Evolutionary conservation across 92 coral and sea anemone species (phyloP).

Genomic region (Epizoanthus rinbou): DNA sequence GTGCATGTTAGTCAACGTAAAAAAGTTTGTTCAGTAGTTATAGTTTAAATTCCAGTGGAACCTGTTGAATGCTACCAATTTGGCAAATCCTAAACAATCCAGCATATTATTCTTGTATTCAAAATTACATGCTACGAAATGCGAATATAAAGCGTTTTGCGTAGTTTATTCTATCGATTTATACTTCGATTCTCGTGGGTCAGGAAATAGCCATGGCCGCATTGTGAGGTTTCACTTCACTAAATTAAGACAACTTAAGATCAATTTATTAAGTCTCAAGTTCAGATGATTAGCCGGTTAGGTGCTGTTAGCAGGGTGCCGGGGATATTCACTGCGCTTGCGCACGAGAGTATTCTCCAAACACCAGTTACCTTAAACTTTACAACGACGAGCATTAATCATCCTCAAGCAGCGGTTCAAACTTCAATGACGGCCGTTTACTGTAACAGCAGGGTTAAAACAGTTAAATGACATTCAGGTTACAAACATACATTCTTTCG

Average conservation of each 20-base stretch:
- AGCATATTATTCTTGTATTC: too few relatives aligned
- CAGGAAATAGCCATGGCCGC: too few relatives aligned
- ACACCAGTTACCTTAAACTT: conserved; percentile 9
- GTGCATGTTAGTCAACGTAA: too few relatives aligned
- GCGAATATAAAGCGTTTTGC: too few relatives aligned
- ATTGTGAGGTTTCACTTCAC: neutral
- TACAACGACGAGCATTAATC: conserved; percentile 11
- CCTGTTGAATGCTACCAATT: too few relatives aligned
- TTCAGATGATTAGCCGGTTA: neutral
- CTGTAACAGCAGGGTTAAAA: conserved; percentile 13
- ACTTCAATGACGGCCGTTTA: conserved; percentile 11
- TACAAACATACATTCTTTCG: neutral
- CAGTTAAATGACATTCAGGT: neutral
- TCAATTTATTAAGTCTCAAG: neutral
- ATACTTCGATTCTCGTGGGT: too few relatives aligned
- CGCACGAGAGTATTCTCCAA: neutral
- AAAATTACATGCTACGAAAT: too few relatives aligned
- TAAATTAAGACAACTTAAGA: neutral
- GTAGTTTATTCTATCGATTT: too few relatives aligned
- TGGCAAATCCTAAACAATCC: too few relatives aligned
- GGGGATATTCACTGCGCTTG: neutral
- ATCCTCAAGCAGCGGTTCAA: conserved; percentile 20
- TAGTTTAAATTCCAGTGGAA: too few relatives aligned
- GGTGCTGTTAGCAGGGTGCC: conserved; percentile 23
- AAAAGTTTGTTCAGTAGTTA: too few relatives aligned